Percentiles rank a stretch among this genome's conserved stretches.
These are phyloP conservation scores for Pavo muticus DNA, from an alignment of 2,113 vertebrate genomes.

Conservation along the genomic window DNA sequence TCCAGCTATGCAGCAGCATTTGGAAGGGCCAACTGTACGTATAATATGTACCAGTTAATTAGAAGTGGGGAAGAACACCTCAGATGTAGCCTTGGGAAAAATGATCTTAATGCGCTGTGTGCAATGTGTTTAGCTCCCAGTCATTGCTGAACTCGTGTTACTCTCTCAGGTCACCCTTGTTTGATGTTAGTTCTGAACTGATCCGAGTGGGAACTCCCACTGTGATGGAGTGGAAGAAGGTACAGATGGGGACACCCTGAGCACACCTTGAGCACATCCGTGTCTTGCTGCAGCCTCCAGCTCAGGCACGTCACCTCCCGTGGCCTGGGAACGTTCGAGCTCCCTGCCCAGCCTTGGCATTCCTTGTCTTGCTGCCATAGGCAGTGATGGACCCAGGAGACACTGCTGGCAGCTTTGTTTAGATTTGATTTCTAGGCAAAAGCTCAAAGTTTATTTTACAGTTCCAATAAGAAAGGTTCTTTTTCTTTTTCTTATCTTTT, in stretches of 20 bases:
- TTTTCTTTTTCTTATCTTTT: no score
- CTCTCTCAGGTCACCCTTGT: background rate
- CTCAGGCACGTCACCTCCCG: background rate
- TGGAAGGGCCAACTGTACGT: constrained; percentile 37
- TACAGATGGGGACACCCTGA: background rate
- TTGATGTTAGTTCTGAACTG: background rate
- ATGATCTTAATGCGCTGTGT: background rate
- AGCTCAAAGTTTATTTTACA: background rate
- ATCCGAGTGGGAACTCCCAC: no score
- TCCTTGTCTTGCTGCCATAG: background rate
- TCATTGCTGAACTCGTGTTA: background rate
- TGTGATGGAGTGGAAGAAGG: background rate
- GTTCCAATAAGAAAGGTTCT: background rate
- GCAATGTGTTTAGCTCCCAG: background rate
- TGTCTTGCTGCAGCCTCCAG: background rate
- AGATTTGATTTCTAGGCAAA: constrained; percentile 14
- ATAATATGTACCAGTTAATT: constrained; percentile 17
- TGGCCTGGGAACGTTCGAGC: background rate
- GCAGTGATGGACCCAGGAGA: background rate
- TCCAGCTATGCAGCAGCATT: constrained; percentile 29
- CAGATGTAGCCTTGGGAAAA: background rate
- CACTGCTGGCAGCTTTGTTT: background rate
- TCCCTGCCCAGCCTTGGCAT: constrained; percentile 30
- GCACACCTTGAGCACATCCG: background rate
- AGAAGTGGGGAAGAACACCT: background rate